Conservation (phyloP, 2,113 vertebrate species). For the Elaphurus davidianus region DNA sequence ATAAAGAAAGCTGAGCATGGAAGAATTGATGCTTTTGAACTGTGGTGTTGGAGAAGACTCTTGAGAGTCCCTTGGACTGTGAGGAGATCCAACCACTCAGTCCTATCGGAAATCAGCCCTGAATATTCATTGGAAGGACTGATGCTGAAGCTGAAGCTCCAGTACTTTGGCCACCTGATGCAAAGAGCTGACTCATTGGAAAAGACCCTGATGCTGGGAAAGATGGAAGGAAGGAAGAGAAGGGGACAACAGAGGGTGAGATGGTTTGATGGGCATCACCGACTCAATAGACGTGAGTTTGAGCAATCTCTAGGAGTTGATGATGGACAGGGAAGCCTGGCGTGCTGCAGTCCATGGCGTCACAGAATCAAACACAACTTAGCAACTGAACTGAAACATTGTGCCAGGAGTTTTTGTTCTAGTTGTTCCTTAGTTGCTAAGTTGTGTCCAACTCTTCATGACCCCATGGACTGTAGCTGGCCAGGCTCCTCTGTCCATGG, state of each 20-base stretch:
- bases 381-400: neutral
- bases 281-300: neutral
- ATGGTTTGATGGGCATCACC: neutral
- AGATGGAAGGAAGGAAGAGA: neutral
- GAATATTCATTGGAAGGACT: neutral
- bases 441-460: neutral
- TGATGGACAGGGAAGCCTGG: neutral
- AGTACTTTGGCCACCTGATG: neutral
- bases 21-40: neutral
- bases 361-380: neutral
- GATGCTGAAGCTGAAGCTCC: neutral
- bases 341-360: neutral
- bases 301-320: neutral
- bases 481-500: neutral
- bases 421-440: neutral
- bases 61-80: neutral
- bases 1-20: neutral
- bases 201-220: neutral
- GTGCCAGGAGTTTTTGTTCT: neutral
- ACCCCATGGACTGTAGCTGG: neutral
- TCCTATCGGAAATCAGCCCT: neutral
- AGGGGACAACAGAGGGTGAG: neutral
- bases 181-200: neutral
- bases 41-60: neutral
- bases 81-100: neutral